Conservation (phyloP, 2,113 vertebrate genomes). For the Protobothrops mucrosquamatus region DNA sequence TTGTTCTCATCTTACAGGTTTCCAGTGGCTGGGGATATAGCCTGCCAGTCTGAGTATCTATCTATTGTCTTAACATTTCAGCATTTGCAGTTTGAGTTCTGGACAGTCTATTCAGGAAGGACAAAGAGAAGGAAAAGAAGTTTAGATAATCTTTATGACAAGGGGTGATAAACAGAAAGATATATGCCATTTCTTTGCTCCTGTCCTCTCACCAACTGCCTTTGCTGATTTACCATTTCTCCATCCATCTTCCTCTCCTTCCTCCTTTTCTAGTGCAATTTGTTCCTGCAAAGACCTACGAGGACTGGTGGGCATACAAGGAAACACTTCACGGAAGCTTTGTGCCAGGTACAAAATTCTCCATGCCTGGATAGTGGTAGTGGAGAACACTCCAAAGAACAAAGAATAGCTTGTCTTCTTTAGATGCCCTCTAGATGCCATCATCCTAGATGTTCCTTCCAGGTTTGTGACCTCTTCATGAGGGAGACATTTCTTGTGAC, state of each 20-base stretch:
- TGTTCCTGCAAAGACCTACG: slow-evolving; percentile 65
- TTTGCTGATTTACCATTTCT: not conserved
- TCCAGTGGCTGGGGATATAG: not conserved
- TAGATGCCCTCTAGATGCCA: not conserved
- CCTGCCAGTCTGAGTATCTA: too few species aligned
- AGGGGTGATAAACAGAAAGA: not conserved
- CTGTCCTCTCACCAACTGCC: not conserved
- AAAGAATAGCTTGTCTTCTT: not conserved
- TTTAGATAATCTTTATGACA: not conserved
- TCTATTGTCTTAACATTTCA: not conserved
- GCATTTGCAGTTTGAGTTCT: not conserved
- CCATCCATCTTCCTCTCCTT: not conserved
- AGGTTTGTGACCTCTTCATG: not conserved
- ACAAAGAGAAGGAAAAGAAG: not conserved
- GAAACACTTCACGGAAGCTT: slow-evolving; percentile 74
- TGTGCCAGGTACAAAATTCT: slow-evolving; percentile 65
- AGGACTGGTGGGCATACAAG: slow-evolving; percentile 75
- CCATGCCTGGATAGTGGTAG: not conserved
- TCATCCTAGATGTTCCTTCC: too few species aligned
- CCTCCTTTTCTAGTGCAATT: slow-evolving; percentile 61
- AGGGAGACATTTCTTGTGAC: too few species aligned
- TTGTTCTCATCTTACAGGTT: not conserved
- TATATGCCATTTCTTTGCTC: not conserved
- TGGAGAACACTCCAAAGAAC: not conserved
- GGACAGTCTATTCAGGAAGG: not conserved